Evolutionary conservation across 2,113 vertebrate species (phyloP).

Genomic region (Myrmecobius fasciatus): DNA sequence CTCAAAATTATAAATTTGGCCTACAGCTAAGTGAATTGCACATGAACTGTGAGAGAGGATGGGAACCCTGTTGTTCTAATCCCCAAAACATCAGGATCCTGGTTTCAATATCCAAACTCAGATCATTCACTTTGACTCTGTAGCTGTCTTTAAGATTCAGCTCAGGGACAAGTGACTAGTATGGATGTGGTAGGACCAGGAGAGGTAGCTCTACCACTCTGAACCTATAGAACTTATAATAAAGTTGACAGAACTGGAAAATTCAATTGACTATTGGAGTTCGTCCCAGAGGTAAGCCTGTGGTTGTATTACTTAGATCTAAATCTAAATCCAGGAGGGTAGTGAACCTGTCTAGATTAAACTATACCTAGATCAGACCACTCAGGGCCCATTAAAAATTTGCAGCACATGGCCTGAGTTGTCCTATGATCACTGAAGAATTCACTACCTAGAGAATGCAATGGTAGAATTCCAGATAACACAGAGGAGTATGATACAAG

Average conservation of each 20-base stretch:
- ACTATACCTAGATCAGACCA: not conserved
- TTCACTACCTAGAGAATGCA: not conserved
- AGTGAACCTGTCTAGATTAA: not conserved
- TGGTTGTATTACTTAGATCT: not conserved
- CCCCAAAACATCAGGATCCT: not conserved
- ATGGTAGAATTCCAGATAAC: not conserved
- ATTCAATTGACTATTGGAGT: not conserved
- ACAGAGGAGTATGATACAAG: not conserved
- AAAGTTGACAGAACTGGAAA: not conserved
- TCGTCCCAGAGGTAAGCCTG: not conserved
- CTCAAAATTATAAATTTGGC: not conserved
- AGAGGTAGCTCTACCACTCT: not conserved
- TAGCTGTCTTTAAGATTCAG: not conserved
- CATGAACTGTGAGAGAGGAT: not conserved
- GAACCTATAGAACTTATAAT: not conserved
- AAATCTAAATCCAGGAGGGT: not conserved
- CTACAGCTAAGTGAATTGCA: not conserved
- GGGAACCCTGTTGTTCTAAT: not conserved
- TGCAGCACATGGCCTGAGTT: not conserved
- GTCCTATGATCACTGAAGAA: not conserved
- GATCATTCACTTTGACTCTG: not conserved
- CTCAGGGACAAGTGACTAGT: not conserved
- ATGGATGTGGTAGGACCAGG: not conserved
- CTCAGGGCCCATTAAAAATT: not conserved
- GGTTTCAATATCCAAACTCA: not conserved